Percentiles rank a stretch among this genome's conserved stretches.
Evolutionary conservation across 2,888 invertebrate genomes (phyloP).

Genomic region (Taphrorychus bicolor): DNA sequence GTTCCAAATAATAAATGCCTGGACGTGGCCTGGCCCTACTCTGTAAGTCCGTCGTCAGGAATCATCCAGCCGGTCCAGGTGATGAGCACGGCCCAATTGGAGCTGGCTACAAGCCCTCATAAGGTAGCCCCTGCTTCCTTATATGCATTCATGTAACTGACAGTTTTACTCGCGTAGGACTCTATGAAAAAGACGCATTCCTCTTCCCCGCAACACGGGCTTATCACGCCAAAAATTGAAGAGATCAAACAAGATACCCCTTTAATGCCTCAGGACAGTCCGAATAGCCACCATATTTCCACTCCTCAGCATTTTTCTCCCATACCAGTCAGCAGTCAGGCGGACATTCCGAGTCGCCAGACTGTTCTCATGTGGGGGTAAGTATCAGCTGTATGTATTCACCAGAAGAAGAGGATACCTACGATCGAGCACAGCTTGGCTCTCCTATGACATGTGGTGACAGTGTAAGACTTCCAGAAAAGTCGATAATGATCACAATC

Average conservation of each 20-base stretch:
- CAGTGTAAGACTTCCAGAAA: no score
- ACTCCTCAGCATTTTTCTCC: slow-evolving; percentile 58
- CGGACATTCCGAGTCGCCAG: slow-evolving; percentile 76
- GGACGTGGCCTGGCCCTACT: slow-evolving; percentile 62
- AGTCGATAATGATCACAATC: no score
- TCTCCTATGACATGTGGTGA: no score
- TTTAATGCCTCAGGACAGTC: slow-evolving; percentile 46
- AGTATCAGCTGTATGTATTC: no score
- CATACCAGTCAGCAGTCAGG: slow-evolving; percentile 46
- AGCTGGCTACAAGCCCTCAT: slow-evolving; percentile 33
- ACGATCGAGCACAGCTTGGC: no score
- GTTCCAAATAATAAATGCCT: slow-evolving; percentile 62
- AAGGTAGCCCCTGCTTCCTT: no score
- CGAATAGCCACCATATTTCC: slow-evolving; percentile 48
- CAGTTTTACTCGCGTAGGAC: slow-evolving; percentile 19
- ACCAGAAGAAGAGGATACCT: no score
- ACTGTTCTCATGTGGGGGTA: slow-evolving; percentile 93
- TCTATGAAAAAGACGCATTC: slow-evolving; percentile 33
- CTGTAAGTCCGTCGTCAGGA: slow-evolving; percentile 61
- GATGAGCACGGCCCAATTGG: slow-evolving; percentile 37
- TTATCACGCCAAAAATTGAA: slow-evolving; percentile 68
- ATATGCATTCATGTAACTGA: no score
- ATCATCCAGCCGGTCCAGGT: slow-evolving; percentile 60
- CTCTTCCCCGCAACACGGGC: slow-evolving; percentile 62
- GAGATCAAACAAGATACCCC: slow-evolving; percentile 64